phyloP scores from a whole-genome alignment of 53 echinoderm and acorn worm genomes.

The Glandiceps talaboti region DNA sequence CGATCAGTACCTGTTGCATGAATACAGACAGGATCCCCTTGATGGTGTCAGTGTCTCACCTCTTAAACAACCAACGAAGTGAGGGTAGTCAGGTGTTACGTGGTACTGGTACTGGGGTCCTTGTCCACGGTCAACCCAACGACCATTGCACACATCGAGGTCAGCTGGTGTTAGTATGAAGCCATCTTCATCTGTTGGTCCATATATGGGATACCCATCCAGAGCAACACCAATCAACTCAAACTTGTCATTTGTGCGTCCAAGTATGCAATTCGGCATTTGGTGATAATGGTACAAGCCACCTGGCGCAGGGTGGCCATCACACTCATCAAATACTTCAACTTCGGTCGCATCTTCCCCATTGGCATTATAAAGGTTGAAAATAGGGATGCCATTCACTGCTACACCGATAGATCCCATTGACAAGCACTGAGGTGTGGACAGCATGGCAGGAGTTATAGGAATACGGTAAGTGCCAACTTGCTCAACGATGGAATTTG shows the following conservation, averaged over 20 bases:
- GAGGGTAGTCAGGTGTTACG: conserved; percentile 6
- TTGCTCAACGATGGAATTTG: no score
- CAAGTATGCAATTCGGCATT: neutral
- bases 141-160: conserved; percentile 3
- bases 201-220: conserved; percentile 15
- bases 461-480: no score
- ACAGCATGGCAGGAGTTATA: no score
- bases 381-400: conserved; percentile 3
- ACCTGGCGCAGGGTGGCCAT: neutral
- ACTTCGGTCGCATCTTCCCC: neutral
- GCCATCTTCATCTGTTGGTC: conserved; percentile 7
- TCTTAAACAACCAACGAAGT: conserved; percentile 5
- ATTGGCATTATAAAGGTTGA: neutral
- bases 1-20: no score
- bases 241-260: no score
- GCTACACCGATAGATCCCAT: no score
- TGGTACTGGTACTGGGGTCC: conserved; percentile 13
- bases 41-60: no score
- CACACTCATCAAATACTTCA: conserved; percentile 6
- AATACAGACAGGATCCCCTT: no score
- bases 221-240: conserved; percentile 11
- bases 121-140: neutral
- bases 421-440: no score
- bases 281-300: conserved; percentile 9
- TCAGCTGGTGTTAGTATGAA: conserved; percentile 6